Evolutionary conservation across 2,113 vertebrate species (phyloP).

Genomic region (Eulemur rufifrons): DNA sequence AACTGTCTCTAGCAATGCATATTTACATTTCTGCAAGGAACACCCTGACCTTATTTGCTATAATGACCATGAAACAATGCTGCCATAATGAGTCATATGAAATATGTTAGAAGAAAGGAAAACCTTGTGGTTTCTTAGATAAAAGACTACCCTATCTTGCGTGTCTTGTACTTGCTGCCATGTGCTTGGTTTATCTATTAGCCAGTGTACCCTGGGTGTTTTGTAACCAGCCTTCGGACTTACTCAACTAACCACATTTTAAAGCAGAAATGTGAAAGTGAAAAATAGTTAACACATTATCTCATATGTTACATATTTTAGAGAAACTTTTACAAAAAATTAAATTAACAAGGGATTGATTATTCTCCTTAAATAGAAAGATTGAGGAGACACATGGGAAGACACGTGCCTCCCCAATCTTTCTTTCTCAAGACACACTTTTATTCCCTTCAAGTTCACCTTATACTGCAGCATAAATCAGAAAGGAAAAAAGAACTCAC

Average conservation of each 20-base stretch:
- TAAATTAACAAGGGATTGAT: neutral
- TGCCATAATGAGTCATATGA: neutral
- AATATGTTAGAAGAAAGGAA: slow-evolving; percentile 48
- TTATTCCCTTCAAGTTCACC: neutral
- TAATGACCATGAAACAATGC: neutral
- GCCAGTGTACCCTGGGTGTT: neutral
- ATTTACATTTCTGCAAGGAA: slow-evolving; percentile 7
- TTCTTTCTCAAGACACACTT: neutral
- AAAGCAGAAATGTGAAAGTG: slow-evolving; percentile 27
- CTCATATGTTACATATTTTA: neutral
- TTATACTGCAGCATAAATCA: neutral
- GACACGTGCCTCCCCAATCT: neutral
- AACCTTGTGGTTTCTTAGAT: slow-evolving; percentile 38
- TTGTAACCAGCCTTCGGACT: neutral
- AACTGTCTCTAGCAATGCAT: neutral
- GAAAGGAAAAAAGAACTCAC: slow-evolving; percentile 7
- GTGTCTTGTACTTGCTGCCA: neutral
- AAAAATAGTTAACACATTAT: neutral
- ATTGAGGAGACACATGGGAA: no score
- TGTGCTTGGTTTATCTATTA: slow-evolving; percentile 6
- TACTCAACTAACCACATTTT: neutral
- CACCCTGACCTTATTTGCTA: neutral
- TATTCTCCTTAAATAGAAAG: neutral
- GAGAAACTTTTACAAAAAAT: neutral
- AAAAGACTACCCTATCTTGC: neutral